phyloP scores from a whole-genome alignment of 2,888 invertebrate species.

The Melinopterus prodromus region DNA sequence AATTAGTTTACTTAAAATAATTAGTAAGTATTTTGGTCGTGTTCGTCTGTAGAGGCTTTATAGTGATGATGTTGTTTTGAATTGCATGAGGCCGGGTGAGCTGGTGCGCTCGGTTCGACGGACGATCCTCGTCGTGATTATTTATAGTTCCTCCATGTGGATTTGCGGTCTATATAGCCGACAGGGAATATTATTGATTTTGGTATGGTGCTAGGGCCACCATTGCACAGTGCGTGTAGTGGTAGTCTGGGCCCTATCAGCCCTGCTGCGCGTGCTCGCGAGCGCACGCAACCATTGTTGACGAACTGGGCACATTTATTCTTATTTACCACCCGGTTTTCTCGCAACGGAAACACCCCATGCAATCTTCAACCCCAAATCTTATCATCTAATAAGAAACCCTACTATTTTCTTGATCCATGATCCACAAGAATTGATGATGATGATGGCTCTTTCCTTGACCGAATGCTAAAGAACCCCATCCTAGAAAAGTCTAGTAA shows the following conservation, averaged over 20 bases:
- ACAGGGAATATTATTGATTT: constrained; percentile 57
- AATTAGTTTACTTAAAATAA: neutral
- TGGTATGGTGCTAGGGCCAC: constrained; percentile 51
- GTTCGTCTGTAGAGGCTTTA: neutral
- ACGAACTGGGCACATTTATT: constrained; percentile 12
- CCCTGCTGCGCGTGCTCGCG: constrained; percentile 19
- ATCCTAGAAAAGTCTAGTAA: too few relatives aligned
- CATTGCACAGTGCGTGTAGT: neutral
- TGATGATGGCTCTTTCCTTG: too few relatives aligned
- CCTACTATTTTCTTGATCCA: neutral
- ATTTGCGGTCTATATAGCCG: neutral
- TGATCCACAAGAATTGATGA: too few relatives aligned
- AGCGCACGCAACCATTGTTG: constrained; percentile 25
- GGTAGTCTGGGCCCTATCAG: constrained; percentile 37
- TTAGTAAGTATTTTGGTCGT: constrained; percentile 22
- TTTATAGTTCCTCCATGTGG: constrained; percentile 6
- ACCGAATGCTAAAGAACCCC: too few relatives aligned
- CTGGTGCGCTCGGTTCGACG: neutral
- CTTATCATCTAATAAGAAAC: constrained; percentile 4
- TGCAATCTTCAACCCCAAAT: neutral
- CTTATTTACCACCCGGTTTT: constrained; percentile 14
- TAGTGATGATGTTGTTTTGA: neutral
- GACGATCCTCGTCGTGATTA: neutral
- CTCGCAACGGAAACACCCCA: neutral
- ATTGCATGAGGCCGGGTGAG: constrained; percentile 15